Base-by-base conservation (phyloP, 1,140 invertebrate genomes). In the Camponotus floridanus region DNA sequence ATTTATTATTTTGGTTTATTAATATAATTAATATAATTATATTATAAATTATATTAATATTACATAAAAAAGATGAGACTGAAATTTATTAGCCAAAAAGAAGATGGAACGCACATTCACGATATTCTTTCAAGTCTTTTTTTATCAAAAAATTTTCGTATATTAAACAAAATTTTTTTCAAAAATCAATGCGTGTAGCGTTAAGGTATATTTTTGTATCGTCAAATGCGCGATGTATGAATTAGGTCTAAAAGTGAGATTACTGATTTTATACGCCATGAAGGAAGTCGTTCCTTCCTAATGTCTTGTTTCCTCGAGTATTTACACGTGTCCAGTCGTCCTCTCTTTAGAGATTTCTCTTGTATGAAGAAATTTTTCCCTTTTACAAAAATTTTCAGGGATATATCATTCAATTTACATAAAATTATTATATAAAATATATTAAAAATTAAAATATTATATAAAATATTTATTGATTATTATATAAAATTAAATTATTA, bases 261-360 rank as follows among this genome's bases (percentile, higher is more conserved):
- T 91, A 90, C 89, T 90, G 90, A 91, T 91, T 91, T 71, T 90
- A 59, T 90, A 91, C 90, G 90, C 90, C 84, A 79, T 87, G 78
- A 87, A 79, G 78, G 62, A 76, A 85, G 88, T 91, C 89, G 78
- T 90, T 87, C 76, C 83, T 74, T 76, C 85, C 86, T 90, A 90
- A 90, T 90, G 89, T 85, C 71, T 88, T 76, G 86, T 76, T 90
- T 88, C 81, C 89, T 85, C 64, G 71, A 85, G 73, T 90, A 89
- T 90, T 90, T 90, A 88, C 81, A 87, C 86, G 59, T 51, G 89
- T 85, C 42, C 64, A 51, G 31, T 78, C 61, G 42, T 26, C 31
- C 33, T 13, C 2, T 39, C 15, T 31, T 33, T 7, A 7, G 5
- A 1, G 0, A 3, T 5, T 21, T 15, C 8, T 21, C 31, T 48